Conservation (phyloP, 2,888 invertebrate species). For the Asteroscopus sphinx region DNA sequence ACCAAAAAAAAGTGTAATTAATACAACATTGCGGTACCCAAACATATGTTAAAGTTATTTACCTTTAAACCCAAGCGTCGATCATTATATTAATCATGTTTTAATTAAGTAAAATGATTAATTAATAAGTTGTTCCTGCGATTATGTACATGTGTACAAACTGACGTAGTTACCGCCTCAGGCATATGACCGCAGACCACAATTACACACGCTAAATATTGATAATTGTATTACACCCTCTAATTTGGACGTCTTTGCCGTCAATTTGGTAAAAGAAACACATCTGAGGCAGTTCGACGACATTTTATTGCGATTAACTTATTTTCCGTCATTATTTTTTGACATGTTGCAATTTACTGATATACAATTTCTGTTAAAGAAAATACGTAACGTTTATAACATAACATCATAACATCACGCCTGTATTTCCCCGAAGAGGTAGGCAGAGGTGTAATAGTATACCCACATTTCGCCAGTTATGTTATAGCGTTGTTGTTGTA, state of each 20-base stretch:
- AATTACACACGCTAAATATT: slow-evolving; percentile 77
- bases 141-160: slow-evolving; percentile 53
- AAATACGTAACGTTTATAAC: slow-evolving; percentile 8
- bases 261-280: slow-evolving; percentile 61
- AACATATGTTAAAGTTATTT: slow-evolving; percentile 48
- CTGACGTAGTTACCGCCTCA: slow-evolving; percentile 55
- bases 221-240: slow-evolving; percentile 74
- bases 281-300: slow-evolving; percentile 55
- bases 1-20: slow-evolving; percentile 43
- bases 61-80: slow-evolving; percentile 45
- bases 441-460: too few relatives aligned
- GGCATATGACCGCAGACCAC: slow-evolving; percentile 57
- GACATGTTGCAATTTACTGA: slow-evolving; percentile 11
- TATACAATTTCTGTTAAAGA: slow-evolving; percentile 7
- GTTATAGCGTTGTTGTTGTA: too few relatives aligned
- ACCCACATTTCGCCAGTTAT: too few relatives aligned
- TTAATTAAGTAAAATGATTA: slow-evolving; percentile 57
- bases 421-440: too few relatives aligned
- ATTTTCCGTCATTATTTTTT: slow-evolving; percentile 52
- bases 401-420: too few relatives aligned
- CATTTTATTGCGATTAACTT: slow-evolving; percentile 52
- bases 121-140: slow-evolving; percentile 55
- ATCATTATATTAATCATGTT: slow-evolving; percentile 53
- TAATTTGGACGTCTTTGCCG: slow-evolving; percentile 65
- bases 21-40: slow-evolving; percentile 40